These are phyloP conservation scores for Thunnus thynnus DNA, from an alignment of 2,113 vertebrate genomes.

Conservation along the genomic window DNA sequence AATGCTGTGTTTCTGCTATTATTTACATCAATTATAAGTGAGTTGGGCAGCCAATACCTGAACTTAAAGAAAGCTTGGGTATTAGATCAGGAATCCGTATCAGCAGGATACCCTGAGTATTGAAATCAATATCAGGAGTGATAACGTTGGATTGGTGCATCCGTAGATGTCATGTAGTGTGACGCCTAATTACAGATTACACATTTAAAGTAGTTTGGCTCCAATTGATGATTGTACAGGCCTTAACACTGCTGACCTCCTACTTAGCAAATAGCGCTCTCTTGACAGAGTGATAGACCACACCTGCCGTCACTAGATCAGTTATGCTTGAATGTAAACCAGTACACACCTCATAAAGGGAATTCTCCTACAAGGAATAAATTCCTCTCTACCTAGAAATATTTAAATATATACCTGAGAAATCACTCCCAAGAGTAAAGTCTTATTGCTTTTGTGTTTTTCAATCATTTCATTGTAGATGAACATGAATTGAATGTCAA, in stretches of 20 bases:
- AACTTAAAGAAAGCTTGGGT: too few relatives aligned
- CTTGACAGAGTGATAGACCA: slow-evolving; percentile 3
- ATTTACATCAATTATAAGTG: too few relatives aligned
- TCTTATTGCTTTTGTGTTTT: neutral
- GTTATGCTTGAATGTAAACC: neutral
- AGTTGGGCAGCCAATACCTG: neutral
- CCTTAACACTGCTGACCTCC: neutral
- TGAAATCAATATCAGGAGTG: neutral
- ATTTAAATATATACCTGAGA: neutral
- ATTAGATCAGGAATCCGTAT: neutral
- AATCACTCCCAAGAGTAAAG: neutral
- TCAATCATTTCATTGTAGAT: slow-evolving; percentile 41
- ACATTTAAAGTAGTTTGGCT: neutral
- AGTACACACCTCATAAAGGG: neutral
- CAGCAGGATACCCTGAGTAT: neutral
- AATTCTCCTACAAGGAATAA: neutral
- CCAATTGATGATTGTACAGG: neutral
- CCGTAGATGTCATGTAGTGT: neutral
- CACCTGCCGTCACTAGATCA: neutral
- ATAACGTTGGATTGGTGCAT: neutral
- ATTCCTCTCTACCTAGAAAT: neutral
- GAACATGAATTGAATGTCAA: slow-evolving; percentile 34
- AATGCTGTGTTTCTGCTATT: too few relatives aligned
- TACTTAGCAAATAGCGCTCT: neutral
- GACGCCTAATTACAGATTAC: neutral